phyloP scores from a whole-genome alignment of 2,888 invertebrate genomes.

The Celastrina argiolus region DNA sequence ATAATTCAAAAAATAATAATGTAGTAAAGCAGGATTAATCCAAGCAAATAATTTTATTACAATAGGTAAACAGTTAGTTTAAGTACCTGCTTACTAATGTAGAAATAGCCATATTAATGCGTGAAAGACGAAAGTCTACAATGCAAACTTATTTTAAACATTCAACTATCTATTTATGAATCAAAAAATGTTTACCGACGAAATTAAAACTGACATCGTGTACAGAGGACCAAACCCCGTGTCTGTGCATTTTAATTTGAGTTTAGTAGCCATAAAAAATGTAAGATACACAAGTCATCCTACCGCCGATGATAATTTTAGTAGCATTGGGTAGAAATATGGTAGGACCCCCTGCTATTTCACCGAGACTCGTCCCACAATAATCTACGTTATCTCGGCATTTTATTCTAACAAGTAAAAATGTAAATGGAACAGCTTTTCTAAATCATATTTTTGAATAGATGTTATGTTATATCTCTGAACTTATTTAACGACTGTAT shows the following conservation, averaged over 20 bases:
- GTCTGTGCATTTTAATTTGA: constrained; percentile 49
- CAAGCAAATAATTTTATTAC: too few relatives aligned
- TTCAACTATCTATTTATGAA: neutral
- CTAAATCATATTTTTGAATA: neutral
- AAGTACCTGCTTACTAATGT: too few relatives aligned
- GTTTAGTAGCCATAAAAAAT: constrained; percentile 7
- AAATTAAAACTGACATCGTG: constrained; percentile 38
- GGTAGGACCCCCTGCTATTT: constrained; percentile 1
- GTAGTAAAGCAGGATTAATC: too few relatives aligned
- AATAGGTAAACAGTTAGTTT: too few relatives aligned
- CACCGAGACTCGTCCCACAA: neutral
- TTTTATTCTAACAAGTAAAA: too few relatives aligned
- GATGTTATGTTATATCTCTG: neutral
- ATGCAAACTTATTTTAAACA: neutral
- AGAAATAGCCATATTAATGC: too few relatives aligned
- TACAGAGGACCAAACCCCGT: constrained; percentile 42
- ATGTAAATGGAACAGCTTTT: too few relatives aligned
- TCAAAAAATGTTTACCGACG: constrained; percentile 29
- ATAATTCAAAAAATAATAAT: too few relatives aligned
- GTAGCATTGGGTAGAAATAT: neutral
- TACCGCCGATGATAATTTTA: neutral
- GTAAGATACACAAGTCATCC: constrained; percentile 19
- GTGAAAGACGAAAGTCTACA: too few relatives aligned
- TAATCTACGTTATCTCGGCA: neutral
- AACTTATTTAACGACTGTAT: too few relatives aligned